Evolutionary conservation across 2,113 vertebrate genomes (phyloP).

Genomic region (Balaenoptera acutorostrata): DNA sequence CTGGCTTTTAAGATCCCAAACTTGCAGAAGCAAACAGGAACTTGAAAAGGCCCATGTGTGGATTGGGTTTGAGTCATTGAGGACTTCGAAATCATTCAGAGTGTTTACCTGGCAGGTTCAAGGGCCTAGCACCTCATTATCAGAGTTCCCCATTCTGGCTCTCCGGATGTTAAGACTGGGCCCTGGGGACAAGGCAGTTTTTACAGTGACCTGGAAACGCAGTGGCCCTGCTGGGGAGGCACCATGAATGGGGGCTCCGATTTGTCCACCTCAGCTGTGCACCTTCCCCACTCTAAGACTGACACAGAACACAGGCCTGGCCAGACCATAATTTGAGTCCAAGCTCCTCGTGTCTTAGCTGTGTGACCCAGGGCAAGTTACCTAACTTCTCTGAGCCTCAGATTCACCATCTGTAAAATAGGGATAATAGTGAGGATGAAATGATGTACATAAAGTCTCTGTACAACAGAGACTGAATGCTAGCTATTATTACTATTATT

Average conservation of each 20-base stretch:
- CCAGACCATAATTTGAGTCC: not conserved
- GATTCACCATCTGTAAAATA: not conserved
- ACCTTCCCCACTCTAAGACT: not conserved
- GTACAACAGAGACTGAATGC: too few relatives aligned
- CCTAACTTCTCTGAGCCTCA: not conserved
- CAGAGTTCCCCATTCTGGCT: slow-evolving; percentile 6
- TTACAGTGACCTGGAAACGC: slow-evolving; percentile 40
- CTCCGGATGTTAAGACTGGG: slow-evolving; percentile 59
- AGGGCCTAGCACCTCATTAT: slow-evolving; percentile 32
- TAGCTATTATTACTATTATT: rapidly evolving
- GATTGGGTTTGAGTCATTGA: not conserved
- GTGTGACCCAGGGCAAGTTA: not conserved
- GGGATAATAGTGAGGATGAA: not conserved
- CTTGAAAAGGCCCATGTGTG: not conserved
- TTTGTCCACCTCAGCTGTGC: rapidly evolving
- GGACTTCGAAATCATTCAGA: slow-evolving; percentile 46
- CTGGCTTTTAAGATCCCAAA: slow-evolving; percentile 44
- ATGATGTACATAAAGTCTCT: rapidly evolving
- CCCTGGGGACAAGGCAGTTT: slow-evolving; percentile 49
- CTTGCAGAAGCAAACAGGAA: not conserved
- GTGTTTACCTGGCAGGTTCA: slow-evolving; percentile 56
- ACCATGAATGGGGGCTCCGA: rapidly evolving
- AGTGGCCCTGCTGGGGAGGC: not conserved
- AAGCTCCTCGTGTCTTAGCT: not conserved
- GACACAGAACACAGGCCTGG: not conserved